These are phyloP conservation scores for Diaprepes abbreviatus DNA, from an alignment of 2,888 invertebrate genomes.

Conservation along the genomic window DNA sequence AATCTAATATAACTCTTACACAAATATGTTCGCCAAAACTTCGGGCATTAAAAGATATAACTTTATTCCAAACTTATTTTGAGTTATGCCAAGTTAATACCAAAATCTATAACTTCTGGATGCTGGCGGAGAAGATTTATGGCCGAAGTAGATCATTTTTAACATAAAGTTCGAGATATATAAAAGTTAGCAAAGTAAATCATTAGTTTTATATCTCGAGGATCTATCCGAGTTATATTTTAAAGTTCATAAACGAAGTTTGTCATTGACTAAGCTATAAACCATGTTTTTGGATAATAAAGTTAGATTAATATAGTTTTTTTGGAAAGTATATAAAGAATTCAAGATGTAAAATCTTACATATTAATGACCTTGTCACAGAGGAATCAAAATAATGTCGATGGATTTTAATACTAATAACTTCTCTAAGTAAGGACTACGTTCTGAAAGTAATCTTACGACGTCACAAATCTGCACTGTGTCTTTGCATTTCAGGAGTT, in stretches of 20 bases:
- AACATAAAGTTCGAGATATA: constrained; percentile 15
- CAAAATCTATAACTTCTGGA: constrained; percentile 36
- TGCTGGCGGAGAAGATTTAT: constrained; percentile 28
- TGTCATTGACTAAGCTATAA: not conserved
- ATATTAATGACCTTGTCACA: too few relatives aligned
- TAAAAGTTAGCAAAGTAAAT: constrained; percentile 38
- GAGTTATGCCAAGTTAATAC: constrained; percentile 20
- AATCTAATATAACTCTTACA: constrained; percentile 21
- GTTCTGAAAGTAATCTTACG: too few relatives aligned
- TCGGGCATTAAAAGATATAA: constrained; percentile 27
- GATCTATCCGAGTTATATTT: constrained; percentile 16
- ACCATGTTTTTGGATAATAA: not conserved
- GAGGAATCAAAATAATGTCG: too few relatives aligned
- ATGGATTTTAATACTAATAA: too few relatives aligned
- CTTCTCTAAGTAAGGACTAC: too few relatives aligned
- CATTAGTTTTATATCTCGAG: constrained; percentile 35
- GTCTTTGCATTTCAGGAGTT: too few relatives aligned
- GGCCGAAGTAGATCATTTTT: constrained; percentile 34
- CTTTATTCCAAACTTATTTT: constrained; percentile 36
- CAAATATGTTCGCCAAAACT: constrained; percentile 30
- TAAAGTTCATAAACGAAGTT: not conserved
- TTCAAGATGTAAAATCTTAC: too few relatives aligned
- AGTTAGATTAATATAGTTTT: too few relatives aligned
- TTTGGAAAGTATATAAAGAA: too few relatives aligned
- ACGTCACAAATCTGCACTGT: too few relatives aligned